Evolutionary conservation across 92 coral and sea anemone species (phyloP).

Genomic region (Isaurus tuberculatus): DNA sequence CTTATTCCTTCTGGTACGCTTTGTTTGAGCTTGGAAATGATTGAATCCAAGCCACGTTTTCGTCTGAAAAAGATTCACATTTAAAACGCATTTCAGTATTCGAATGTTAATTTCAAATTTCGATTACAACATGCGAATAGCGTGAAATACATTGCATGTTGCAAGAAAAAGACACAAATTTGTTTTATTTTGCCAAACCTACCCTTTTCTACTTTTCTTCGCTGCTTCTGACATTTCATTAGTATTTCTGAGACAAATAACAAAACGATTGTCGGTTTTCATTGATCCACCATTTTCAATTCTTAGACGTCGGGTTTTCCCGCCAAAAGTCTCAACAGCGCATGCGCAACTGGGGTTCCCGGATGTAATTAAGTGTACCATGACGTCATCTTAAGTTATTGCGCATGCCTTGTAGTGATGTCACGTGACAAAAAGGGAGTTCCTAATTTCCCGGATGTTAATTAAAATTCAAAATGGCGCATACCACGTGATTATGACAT

Average conservation of each 20-base stretch:
- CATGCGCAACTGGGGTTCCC: slow-evolving; percentile 39
- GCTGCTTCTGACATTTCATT: slow-evolving; percentile 29
- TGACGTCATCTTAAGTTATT: slow-evolving; percentile 24
- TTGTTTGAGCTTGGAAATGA: slow-evolving; percentile 40
- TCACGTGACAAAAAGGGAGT: slow-evolving; percentile 39
- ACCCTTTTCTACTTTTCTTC: slow-evolving; percentile 18
- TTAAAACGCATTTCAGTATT: slow-evolving; percentile 7
- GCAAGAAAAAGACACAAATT: neutral
- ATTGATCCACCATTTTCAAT: slow-evolving; percentile 16
- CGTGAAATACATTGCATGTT: neutral
- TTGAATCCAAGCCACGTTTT: slow-evolving; percentile 45
- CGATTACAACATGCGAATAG: neutral
- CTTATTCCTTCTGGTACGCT: slow-evolving; percentile 30
- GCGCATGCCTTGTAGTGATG: neutral
- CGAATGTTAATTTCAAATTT: neutral
- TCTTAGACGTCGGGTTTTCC: slow-evolving; percentile 20
- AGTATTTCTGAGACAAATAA: neutral
- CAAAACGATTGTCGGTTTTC: neutral
- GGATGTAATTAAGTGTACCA: slow-evolving; percentile 20
- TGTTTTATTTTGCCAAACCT: neutral
- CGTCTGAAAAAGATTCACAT: slow-evolving; percentile 35
- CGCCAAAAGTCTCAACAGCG: slow-evolving; percentile 23
- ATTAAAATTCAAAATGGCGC: slow-evolving; percentile 36
- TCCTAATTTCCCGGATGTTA: slow-evolving; percentile 13
- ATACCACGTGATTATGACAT: slow-evolving; percentile 37